A percentile compares a stretch with the other conserved stretches of the same genome.
phyloP scores from a whole-genome alignment of 2,113 vertebrate genomes.

The Anoplopoma fimbria region DNA sequence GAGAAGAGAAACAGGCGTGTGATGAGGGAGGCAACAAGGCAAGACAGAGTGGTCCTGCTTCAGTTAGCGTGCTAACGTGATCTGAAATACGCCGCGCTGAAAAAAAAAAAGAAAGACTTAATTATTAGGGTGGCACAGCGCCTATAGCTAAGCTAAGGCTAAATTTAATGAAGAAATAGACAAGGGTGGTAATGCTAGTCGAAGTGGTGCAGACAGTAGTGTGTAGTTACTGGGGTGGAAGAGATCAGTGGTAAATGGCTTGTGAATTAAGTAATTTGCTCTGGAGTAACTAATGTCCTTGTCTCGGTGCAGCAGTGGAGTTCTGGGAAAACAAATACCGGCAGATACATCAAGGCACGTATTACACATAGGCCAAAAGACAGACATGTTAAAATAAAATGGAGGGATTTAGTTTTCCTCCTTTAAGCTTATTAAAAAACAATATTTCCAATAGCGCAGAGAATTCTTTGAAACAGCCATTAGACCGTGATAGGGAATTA shows the following conservation, averaged over 20 bases:
- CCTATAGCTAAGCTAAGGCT: constrained; percentile 64
- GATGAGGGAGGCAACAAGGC: constrained; percentile 74
- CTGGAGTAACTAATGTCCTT: constrained; percentile 62
- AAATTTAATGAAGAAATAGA: constrained; percentile 59
- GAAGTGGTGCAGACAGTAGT: constrained; percentile 53
- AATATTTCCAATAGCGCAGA: constrained; percentile 7
- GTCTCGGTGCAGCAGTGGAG: constrained; percentile 30
- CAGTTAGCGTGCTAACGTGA: constrained; percentile 56
- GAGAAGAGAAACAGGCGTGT: constrained; percentile 58
- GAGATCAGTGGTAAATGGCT: constrained; percentile 68
- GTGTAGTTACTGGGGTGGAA: constrained; percentile 60
- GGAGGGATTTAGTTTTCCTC: constrained; percentile 13
- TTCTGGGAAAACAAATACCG: not conserved
- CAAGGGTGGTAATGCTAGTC: constrained; percentile 53
- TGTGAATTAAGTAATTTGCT: constrained; percentile 74
- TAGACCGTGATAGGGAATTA: not conserved
- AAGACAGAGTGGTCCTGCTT: constrained; percentile 66
- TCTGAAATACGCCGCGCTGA: constrained; percentile 55
- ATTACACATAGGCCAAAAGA: not conserved
- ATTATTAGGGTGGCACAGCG: constrained; percentile 56
- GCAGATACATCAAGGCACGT: constrained; percentile 1
- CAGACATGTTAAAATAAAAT: constrained; percentile 18
- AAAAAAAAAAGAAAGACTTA: constrained; percentile 73
- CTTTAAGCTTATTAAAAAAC: not conserved
- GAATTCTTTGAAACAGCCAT: constrained; percentile 9